Evolutionary conservation across 37 sponge, comb jelly and placozoan species (phyloP), one percentile per base, ranked within the genome.

Genomic region (Oopsacas minuta): DNA sequence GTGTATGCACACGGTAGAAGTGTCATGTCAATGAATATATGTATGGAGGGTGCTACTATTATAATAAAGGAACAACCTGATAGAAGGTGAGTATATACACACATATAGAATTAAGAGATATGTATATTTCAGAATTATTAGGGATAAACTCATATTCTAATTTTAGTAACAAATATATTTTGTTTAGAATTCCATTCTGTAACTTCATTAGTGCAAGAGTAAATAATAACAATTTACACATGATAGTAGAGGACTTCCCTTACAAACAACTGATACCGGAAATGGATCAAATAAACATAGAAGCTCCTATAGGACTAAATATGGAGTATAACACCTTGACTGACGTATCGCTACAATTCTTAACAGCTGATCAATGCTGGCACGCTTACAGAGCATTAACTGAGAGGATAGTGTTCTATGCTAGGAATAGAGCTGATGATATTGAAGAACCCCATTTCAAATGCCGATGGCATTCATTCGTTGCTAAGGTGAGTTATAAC

Each of bases 401-500:
- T 3, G 75, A 61, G 75, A 10, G 75, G 22, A 61, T 61, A 25
- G 75, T 61, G 75, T 61, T 61, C 75, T 61, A 61, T n/a, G 22
- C 75, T 3, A 61, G 75, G 28, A 25, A 61, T 25, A 61, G 75
- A n/a, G 75, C 75, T 5, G 30, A 10, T 12, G 75, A 12, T n/a
- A 61, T 61, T 3, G 75, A 61, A n/a, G 30, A 10, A 3, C 75
- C 75, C 5, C 75, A 61, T 12, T 61, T 20, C 28, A 61, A 61
- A 12, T 61, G 75, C 75, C 7, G 75, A 12, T 61, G 75, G 75
- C 75, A 61, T n/a, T 61, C 75, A 61, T 61, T 61, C 75, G 22
- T 61, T 61, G 75, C 75, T 61, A 61, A 61, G 75, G 75, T 61
- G 28, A n/a, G 75, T 12, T 46, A 46, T 46, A 46, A 17, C 12